Base-by-base conservation (phyloP, 2,888 invertebrate genomes). In the Hedya salicella region DNA sequence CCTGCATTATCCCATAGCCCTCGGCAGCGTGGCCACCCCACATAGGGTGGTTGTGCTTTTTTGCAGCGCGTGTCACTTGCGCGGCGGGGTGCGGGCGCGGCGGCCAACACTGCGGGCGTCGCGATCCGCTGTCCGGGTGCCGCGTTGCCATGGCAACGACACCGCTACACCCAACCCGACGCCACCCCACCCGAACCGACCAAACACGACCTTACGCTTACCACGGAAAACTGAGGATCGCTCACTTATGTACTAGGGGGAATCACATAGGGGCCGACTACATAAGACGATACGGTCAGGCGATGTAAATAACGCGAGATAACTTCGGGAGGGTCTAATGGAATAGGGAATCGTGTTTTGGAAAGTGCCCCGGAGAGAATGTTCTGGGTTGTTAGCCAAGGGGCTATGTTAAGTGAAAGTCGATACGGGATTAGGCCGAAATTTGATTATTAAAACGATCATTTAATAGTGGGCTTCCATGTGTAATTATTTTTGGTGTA, bases 51-150 rank as follows among this genome's bases (percentile, higher is more conserved):
- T 89, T 92, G 91, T 91, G 90, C 91, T 91, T 92, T 91, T 91
- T 90, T 90, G 87, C 82, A 82, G 84, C 89, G 89, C 91, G 89
- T 92, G 91, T 92, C 91, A 92, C 91, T 92, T 91, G 88, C 81
- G 86, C 87, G 88, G 88, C 79, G 88, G 87, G 88, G 87, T 74
- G 85, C 74, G 86, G 83, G 91, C 87, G 92, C 88, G 91, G 91
- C 90, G 86, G 81, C 89, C 87, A 91, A 93, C 93, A 93, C 93
- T 90, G 91, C 92, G 92, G 93, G 91, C 90, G 91, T 91, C 87
- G 91, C 91, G 93, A 93, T 93, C 93, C 93, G 93, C 93, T 93
- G 93, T 83, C 93, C 92, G 93, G 93, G 91, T 86, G 92, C 89
- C 89, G 89, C 88, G 94, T 93, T 86, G 86, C 93, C 93, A 93